Evolutionary conservation across 2,888 invertebrate species (phyloP), one percentile per base, ranked within the genome.

Genomic region (Scrobipalpa costella): DNA sequence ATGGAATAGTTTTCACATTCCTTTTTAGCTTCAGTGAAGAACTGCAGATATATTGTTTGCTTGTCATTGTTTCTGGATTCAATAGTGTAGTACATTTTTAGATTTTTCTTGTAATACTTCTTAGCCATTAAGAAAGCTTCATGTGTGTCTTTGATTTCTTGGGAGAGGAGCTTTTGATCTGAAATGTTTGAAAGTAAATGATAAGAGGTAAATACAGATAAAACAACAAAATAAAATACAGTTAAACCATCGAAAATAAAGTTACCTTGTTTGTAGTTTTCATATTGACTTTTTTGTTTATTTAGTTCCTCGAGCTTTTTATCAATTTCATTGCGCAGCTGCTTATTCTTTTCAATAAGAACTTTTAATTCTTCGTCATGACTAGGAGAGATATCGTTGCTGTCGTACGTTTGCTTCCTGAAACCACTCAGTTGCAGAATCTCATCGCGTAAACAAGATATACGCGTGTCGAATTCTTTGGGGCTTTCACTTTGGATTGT

Each of bases 71-170:
- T 79, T 67, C 70, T 84, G 0, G 81, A 74, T 73, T 91, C 89
- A 68, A 88, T 81, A 1, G 84, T 82, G 64, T 80, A 88, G 67
- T 92, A 91, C 58, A 90, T 80, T 68, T 86, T 90, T 15, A 92
- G 73, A 69, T 76, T 82, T 65, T 85, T 90, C 66, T 90, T 92
- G 61, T 88, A 91, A 74, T 77, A 86, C 67, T 90, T 90, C 68
- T 88, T 90, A 1, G 90, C 89, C 85, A 85, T 86, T 57, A 91
- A 75, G 72, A 88, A 90, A 67, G 91, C 88, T 77, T 90, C 90
- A 79, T 91, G 87, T 7, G 84, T 90, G 65, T 90, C 87, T 73
- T 88, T 91, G 7, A 92, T 81, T 79, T 90, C 89, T 73, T 86
- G 82, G 1, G 83, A 75, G 63, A 91, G 73, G 7, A 86, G 67